Evolutionary conservation across 2,797 vertebrate species (phyloP), one percentile per base, ranked within the genome.

Genomic region (Triplophysa bombifrons): DNA sequence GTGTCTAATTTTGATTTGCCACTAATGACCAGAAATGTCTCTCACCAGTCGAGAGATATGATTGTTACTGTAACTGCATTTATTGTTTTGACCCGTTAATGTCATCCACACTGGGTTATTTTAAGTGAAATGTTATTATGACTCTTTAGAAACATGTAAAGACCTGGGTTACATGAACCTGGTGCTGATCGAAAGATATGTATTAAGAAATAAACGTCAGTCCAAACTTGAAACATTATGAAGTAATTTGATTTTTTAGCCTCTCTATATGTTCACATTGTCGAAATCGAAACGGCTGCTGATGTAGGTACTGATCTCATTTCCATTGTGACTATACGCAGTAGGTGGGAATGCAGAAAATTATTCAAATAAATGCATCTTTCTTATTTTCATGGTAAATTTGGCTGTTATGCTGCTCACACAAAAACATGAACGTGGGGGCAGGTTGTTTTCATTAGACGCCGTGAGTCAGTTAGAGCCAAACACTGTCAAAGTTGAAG

Each of bases 281-380:
- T 3, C n/a, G 46, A 81, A 76, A 65, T 72, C 66, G 72, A 30
- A 22, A 44, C 64, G 20, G 9, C 56, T 81, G 68, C 80, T 82
- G 63, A 76, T 48, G 72, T 80, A 83, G 75, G 2, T 22, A 22
- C 3, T 72, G 68, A 78, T 61, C 73, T 72, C 22, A 81, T 81
- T 86, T 84, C 64, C 78, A 76, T 72, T 19, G 10, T 75, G 72
- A 61, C 41, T 73, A 63, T 78, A 79, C 48, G 51, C 50, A 56
- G 85, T 83, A 83, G 80, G 85, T 78, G 83, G 69, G 25, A 10
- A 65, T 25, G 56, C 61, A 25, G 0, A 74, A 71, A 85, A 38
- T 17, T 70, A 56, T 69, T 66, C 22, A 51, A 41, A 67, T 72
- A 65, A 63, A 70, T 63, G 58, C 16, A 16, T 20, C 38, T 56